Evolutionary conservation across 1,140 invertebrate species (phyloP), one percentile per base, ranked within the genome.

Genomic region (Eubasilissa regina): DNA sequence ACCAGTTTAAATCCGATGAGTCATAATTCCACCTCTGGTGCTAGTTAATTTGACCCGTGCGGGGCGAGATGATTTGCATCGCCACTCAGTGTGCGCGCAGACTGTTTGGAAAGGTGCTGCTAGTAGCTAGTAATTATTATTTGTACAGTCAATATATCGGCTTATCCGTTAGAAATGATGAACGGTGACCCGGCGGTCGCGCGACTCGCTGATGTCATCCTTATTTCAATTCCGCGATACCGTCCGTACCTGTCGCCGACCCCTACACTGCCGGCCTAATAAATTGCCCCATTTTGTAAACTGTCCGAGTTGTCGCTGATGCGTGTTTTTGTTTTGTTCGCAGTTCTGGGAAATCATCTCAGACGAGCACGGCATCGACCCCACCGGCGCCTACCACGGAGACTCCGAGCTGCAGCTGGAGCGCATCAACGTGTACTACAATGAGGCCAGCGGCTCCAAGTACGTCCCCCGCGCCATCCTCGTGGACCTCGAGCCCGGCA

Each of bases 391-490:
- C n/a, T 96, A 95, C 85, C 89, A 91, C 53, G 95, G 94, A 0
- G 94, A 95, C 84, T 93, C 93, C 51, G 94, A 95, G 81, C 89
- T 95, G 53, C 95, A 96, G 85, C 85, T 96, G 73, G 95, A 97
- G 85, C 90, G 95, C 84, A 95, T 96, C 83, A 94, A 95, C 84
- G 95, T 97, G 1, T 97, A 96, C 86, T 96, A 95, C 89, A 96
- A 96, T 87, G 94, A 96, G 87, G 94, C 94, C 1, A 92, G 93
- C 44, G 93, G 92, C 84, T 94, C 94, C 77, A 94, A 93, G 87
- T 96, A 95, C 86, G 95, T 96, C 51, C 95, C 95, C 35, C 89
- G 94, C 77, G 94, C 94, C 77, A 92, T 96, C 81, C 90, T 96
- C 53, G 91, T 96, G 53, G 95, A 96, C 85, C 86, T 95, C 78